phyloP scores from a whole-genome alignment of 2,113 vertebrate species.

The Proterorhinus semilunaris region DNA sequence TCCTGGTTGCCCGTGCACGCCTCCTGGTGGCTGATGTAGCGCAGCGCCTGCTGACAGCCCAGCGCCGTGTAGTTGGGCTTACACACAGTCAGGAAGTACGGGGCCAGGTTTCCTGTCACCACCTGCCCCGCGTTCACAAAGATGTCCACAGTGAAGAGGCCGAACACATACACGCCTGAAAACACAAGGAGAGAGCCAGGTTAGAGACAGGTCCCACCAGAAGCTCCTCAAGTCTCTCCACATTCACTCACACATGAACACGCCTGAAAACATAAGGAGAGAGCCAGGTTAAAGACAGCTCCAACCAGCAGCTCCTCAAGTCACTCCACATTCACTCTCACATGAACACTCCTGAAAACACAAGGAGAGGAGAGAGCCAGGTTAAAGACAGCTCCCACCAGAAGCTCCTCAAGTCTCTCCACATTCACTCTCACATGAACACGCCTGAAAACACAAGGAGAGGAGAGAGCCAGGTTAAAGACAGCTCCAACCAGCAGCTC shows the following conservation, averaged over 20 bases:
- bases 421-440: too few relatives aligned
- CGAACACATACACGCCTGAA: constrained; percentile 95
- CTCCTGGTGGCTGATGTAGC: constrained; percentile 93
- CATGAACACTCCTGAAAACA: constrained; percentile 87
- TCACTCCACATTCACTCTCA: too few relatives aligned
- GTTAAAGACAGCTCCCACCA: neutral
- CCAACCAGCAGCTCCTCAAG: too few relatives aligned
- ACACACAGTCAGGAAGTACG: constrained; percentile 95
- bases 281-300: too few relatives aligned
- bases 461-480: too few relatives aligned
- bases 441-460: too few relatives aligned
- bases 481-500: too few relatives aligned
- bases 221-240: too few relatives aligned
- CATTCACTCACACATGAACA: too few relatives aligned
- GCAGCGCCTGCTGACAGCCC: constrained; percentile 91
- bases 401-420: too few relatives aligned
- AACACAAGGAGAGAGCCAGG: constrained; percentile 14
- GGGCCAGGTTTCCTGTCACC: constrained; percentile 95
- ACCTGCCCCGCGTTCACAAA: constrained; percentile 99
- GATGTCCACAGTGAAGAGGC: constrained; percentile 97
- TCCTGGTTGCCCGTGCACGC: constrained; percentile 94
- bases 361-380: constrained; percentile 9
- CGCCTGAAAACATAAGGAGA: too few relatives aligned
- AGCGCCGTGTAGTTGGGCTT: constrained; percentile 97
- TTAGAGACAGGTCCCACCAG: neutral